Evolutionary conservation across 2,888 invertebrate species (phyloP), one percentile per base, ranked within the genome.

Genomic region (Drosophila koepferae): DNA sequence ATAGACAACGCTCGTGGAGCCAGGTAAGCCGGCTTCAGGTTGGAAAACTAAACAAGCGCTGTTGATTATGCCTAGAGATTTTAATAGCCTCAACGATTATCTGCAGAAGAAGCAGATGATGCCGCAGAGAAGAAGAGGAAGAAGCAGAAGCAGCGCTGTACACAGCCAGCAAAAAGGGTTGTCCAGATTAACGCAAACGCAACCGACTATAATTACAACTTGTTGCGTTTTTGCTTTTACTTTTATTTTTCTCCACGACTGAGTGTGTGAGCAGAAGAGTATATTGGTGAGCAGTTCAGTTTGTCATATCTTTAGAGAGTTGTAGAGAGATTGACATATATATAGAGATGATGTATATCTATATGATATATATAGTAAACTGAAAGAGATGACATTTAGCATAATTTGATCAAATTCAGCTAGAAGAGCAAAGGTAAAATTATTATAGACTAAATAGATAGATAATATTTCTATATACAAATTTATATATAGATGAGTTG

Each of bases 11-110:
- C 67, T 60, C 48, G n/a, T 46, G 72, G 31, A 67, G 76, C 10
- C 10, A 54, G 44, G 54, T 36, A 66, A 59, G 34, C 40, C 23
- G 38, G 64, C 54, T 41, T 43, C 38, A 23, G 46, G 44, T 34
- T 63, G 44, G 54, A 64, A 58, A 63, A 68, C 64, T 63, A 51
- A 51, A 53, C 77, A 72, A 73, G 67, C 73, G 61, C 68, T 77
- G 83, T 85, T 88, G 86, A 86, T 86, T 86, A 86, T 77, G 81
- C 79, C 86, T 83, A 86, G 81, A 88, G 72, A 84, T 86, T 87
- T 87, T 87, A 87, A 87, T 87, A 86, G 85, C 82, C 82, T 72
- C 61, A 75, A 87, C 85, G 80, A 89, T 89, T 86, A 85, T 89
- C 85, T 81, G 3, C 10, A 34, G 49, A 9, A 31, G 48, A 9